These are phyloP conservation scores for Rhinella marina DNA, from an alignment of 2,797 vertebrate species.

Conservation along the genomic window DNA sequence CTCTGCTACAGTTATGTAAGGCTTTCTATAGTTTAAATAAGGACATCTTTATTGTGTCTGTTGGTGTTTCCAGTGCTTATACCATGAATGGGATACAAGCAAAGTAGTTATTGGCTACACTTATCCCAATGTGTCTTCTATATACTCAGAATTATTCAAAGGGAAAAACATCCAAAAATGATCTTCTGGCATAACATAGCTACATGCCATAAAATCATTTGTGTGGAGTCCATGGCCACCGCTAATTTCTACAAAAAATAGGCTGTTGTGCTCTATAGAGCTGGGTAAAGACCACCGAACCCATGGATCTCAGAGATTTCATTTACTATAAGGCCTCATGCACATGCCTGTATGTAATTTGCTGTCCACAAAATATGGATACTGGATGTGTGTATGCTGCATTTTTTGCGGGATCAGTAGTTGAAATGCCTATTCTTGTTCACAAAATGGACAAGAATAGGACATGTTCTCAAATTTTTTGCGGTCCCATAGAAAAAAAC, in stretches of 20 bases:
- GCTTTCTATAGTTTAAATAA: not conserved
- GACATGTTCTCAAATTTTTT: too few relatives aligned
- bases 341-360: too few relatives aligned
- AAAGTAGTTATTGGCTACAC: not conserved
- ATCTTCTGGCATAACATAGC: not conserved
- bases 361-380: too few relatives aligned
- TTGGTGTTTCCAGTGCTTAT: not conserved
- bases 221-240: not conserved
- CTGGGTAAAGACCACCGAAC: not conserved
- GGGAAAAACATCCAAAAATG: not conserved
- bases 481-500: too few relatives aligned
- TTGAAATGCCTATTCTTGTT: too few relatives aligned
- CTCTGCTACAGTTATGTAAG: not conserved
- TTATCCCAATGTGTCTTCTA: not conserved
- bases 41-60: not conserved
- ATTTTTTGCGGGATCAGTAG: too few relatives aligned
- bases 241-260: not conserved
- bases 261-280: not conserved
- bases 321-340: not conserved
- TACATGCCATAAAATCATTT: not conserved
- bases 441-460: too few relatives aligned
- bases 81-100: not conserved
- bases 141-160: not conserved
- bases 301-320: not conserved
- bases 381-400: too few relatives aligned